Base-by-base conservation (phyloP, 2,888 invertebrate species). In the Polyommatus iphigenia region DNA sequence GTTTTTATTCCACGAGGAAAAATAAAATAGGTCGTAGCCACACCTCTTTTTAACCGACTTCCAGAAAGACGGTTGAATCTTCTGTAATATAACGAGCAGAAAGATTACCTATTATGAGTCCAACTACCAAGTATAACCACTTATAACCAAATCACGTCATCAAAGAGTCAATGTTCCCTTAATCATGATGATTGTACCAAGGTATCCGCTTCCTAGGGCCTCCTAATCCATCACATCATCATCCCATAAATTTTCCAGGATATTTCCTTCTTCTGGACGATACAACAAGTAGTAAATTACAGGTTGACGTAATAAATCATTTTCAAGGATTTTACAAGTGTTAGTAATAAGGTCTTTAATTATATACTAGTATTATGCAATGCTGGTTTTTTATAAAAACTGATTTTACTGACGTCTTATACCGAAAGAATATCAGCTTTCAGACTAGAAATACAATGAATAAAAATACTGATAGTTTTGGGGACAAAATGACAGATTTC, bases 211-310 rank as follows among this genome's bases (percentile, higher is more conserved):
- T 67, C 67, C 67, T 67, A 67, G 67, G 67, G 67, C 29, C 67
- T 67, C 29, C 54, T 18, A 3, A 13, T 15, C 6, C 29, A 18
- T 29, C 32, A 67, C 29, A 67, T 67, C 50, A 5, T 54, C 54
- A 46, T 46, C 46, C 46, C 46, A 46, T 46, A 46, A 46, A 46
- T 46, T 46, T 46, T 67, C 32, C 67, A 67, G 67, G 29, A 32
- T 13, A 67, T 67, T 67, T 67, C 67, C 32, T 67, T 29, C 32
- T 18, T 67, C 18, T 67, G 29, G 29, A 29, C 4, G 29, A 62
- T 24, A 62, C 15, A 29, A 67, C 67, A 67, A 67, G 67, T 67
- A 67, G 67, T 67, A 67, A 67, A 67, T 67, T 67, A 10, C 67
- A 18, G 29, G 67, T 20, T 67, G 67, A 29, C 67, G 18, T 67